phyloP scores from a whole-genome alignment of 2,113 vertebrate genomes.

The Gymnogyps californianus region DNA sequence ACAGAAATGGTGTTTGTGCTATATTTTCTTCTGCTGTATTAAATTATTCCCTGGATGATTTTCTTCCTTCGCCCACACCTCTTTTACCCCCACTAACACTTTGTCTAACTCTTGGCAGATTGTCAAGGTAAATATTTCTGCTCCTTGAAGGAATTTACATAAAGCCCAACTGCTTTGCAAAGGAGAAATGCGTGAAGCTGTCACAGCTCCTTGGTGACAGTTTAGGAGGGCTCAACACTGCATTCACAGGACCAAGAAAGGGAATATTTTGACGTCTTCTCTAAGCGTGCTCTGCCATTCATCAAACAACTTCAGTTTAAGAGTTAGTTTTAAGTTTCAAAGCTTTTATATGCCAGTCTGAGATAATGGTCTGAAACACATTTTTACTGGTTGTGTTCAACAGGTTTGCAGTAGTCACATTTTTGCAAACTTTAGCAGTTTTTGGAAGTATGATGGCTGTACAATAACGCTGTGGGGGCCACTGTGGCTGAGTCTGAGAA shows the following conservation, averaged over 20 bases:
- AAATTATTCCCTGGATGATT: not conserved
- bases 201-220: not conserved
- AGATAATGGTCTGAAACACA: not conserved
- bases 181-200: not conserved
- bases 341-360: not conserved
- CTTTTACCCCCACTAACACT: not conserved
- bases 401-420: not conserved
- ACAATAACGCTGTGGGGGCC: rapidly evolving
- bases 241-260: not conserved
- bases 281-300: not conserved
- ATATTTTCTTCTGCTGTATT: not conserved
- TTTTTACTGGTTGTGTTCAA: not conserved
- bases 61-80: not conserved
- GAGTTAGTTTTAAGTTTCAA: not conserved
- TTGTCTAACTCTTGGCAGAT: not conserved
- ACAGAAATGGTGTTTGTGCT: not conserved
- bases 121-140: slow-evolving; percentile 11
- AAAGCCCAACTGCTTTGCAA: not conserved
- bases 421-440: not conserved
- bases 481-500: not conserved
- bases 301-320: not conserved
- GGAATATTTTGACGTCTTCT: not conserved
- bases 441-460: not conserved
- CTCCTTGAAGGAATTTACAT: not conserved
- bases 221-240: not conserved